These are phyloP conservation scores for Loripinus fragilis DNA, from an alignment of 2,888 invertebrate genomes.

Conservation along the genomic window DNA sequence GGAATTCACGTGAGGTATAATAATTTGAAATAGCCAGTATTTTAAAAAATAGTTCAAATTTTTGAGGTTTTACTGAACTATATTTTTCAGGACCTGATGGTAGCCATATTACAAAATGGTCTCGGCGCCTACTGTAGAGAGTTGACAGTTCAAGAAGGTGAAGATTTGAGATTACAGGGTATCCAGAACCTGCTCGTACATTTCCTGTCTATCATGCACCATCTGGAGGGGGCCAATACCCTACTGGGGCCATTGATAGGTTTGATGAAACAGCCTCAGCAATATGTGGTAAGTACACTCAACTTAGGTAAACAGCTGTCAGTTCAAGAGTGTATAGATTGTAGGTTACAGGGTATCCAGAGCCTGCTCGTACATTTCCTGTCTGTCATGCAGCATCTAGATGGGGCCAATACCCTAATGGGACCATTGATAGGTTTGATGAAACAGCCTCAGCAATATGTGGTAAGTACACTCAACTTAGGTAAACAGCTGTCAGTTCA, in stretches of 20 bases:
- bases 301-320: constrained; percentile 32
- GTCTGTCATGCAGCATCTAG: constrained; percentile 41
- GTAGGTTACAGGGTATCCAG: constrained; percentile 60
- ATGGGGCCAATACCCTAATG: constrained; percentile 51
- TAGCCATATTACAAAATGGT: constrained; percentile 22
- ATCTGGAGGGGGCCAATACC: constrained; percentile 39
- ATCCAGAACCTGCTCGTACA: constrained; percentile 64
- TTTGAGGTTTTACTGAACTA: too few relatives aligned
- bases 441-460: constrained; percentile 45
- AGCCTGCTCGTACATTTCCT: constrained; percentile 63
- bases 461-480: too few relatives aligned
- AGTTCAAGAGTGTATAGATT: constrained; percentile 43
- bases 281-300: constrained; percentile 56
- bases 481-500: constrained; percentile 31
- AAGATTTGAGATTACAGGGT: constrained; percentile 59
- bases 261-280: constrained; percentile 42
- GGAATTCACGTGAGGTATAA: too few relatives aligned
- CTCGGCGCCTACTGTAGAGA: constrained; percentile 5
- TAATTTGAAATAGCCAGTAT: too few relatives aligned
- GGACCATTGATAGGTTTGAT: constrained; percentile 56
- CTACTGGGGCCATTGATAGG: constrained; percentile 60
- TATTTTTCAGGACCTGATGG: constrained; percentile 8
- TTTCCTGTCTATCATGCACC: constrained; percentile 43
- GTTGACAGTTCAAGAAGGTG: constrained; percentile 44
- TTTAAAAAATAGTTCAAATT: too few relatives aligned